Conservation (phyloP, 30 jellyfish, hydroid and myxozoan genomes). For the Aurelia coerulea region DNA sequence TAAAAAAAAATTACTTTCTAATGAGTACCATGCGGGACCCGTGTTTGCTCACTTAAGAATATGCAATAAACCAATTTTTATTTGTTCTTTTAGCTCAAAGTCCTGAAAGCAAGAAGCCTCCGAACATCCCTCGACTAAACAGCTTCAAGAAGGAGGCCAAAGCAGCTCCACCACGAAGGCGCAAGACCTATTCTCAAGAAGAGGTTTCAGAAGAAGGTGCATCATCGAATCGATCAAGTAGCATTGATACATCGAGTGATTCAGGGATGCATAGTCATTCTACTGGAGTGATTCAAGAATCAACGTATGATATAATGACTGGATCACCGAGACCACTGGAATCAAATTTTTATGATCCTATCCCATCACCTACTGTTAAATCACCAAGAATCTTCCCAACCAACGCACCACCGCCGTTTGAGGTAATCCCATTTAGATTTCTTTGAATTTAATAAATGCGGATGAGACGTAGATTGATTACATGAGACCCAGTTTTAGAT, state of each 20-base stretch:
- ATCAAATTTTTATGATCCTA: constrained; percentile 39
- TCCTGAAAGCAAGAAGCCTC: constrained; percentile 70
- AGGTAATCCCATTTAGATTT: neutral
- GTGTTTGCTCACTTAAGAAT: too few species aligned
- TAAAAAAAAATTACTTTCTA: too few species aligned
- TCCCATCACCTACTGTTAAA: constrained; percentile 32
- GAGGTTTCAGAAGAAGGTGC: constrained; percentile 30
- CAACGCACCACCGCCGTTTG: constrained; percentile 3
- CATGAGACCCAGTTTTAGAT: too few species aligned
- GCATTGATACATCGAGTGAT: constrained; percentile 49
- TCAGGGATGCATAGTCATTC: constrained; percentile 48
- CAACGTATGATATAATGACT: constrained; percentile 29
- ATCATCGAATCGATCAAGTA: constrained; percentile 37
- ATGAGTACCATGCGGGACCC: too few species aligned
- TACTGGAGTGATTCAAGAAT: constrained; percentile 18
- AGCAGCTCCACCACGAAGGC: constrained; percentile 26
- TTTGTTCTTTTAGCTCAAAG: constrained; percentile 35
- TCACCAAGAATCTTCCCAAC: constrained; percentile 26
- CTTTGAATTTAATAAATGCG: neutral
- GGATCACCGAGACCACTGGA: constrained; percentile 23
- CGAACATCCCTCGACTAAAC: constrained; percentile 81
- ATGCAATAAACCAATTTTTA: neutral
- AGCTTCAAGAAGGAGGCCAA: constrained; percentile 81
- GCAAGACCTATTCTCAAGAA: constrained; percentile 1
- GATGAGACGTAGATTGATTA: too few species aligned